phyloP scores from a whole-genome alignment of 2,113 vertebrate species.

The Prochilodus magdalenae region DNA sequence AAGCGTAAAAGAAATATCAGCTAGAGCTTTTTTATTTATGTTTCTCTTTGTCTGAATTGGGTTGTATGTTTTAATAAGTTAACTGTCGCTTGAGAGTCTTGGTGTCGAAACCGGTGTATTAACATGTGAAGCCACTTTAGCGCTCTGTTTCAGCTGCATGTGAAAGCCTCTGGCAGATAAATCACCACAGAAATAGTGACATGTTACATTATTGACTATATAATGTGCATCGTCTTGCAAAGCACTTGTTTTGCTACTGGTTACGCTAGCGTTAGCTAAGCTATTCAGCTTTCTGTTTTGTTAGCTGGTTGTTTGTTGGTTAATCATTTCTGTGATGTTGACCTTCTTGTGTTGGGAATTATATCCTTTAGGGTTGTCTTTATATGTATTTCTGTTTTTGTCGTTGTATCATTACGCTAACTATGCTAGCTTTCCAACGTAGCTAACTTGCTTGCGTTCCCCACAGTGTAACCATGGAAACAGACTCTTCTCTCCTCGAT shows the following conservation, averaged over 20 bases:
- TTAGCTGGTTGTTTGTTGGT: too few species aligned
- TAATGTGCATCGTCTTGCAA: background rate
- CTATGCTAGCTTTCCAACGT: too few species aligned
- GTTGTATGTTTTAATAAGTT: too few species aligned
- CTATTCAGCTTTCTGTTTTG: too few species aligned
- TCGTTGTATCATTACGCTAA: background rate
- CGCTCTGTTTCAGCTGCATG: background rate
- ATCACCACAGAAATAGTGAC: background rate
- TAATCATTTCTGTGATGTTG: too few species aligned
- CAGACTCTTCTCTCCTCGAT: constrained; percentile 71
- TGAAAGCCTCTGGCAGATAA: background rate
- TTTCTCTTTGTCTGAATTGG: too few species aligned
- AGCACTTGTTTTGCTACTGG: too few species aligned
- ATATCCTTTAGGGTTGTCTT: background rate
- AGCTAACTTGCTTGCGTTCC: background rate
- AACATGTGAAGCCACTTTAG: background rate
- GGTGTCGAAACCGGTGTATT: background rate
- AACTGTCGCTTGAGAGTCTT: too few species aligned
- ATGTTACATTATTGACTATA: background rate
- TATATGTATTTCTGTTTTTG: background rate
- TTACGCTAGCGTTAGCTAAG: too few species aligned
- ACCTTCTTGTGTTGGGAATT: too few species aligned
- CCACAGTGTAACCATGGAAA: constrained; percentile 59
- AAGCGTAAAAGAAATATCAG: too few species aligned
- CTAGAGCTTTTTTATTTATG: too few species aligned